Conservation (phyloP, 35 echinoderm and acorn worm species). For the Strongylocentrotus purpuratus region DNA sequence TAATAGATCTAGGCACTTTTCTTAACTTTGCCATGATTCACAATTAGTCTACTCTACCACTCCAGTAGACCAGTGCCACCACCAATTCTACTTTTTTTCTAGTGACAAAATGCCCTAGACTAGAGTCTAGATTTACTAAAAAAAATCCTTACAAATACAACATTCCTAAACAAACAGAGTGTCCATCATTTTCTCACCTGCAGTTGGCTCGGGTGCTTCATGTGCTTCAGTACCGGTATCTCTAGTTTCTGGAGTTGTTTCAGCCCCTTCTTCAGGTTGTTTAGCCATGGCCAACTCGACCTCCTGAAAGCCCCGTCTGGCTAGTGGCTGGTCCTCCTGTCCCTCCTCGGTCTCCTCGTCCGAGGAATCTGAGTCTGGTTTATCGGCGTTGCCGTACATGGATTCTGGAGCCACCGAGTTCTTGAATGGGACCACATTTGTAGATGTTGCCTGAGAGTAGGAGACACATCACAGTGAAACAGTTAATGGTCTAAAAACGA, state of each 20-base stretch:
- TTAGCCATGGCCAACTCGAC: background rate
- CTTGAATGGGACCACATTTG: background rate
- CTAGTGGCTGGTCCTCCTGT: background rate
- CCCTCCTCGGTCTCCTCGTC: background rate
- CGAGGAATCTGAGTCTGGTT: background rate
- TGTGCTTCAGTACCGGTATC: background rate
- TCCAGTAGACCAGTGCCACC: too few species aligned
- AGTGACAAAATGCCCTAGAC: too few species aligned
- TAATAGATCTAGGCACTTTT: too few species aligned
- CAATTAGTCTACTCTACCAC: too few species aligned
- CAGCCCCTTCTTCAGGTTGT: background rate
- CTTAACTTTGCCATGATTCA: too few species aligned
- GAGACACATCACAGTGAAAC: background rate
- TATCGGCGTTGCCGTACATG: background rate
- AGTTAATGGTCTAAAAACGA: too few species aligned
- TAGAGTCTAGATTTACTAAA: too few species aligned
- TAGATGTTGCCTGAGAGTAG: background rate
- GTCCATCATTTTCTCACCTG: background rate
- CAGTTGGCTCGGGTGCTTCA: background rate
- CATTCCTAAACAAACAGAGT: too few species aligned
- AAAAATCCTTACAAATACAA: too few species aligned
- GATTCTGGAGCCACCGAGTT: background rate
- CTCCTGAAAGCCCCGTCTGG: background rate
- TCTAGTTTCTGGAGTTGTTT: background rate
- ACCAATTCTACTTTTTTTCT: too few species aligned